A percentile compares a stretch with the other conserved stretches of the same genome.
Conservation (phyloP, 2,888 invertebrate species). For the Fragum fragum region DNA sequence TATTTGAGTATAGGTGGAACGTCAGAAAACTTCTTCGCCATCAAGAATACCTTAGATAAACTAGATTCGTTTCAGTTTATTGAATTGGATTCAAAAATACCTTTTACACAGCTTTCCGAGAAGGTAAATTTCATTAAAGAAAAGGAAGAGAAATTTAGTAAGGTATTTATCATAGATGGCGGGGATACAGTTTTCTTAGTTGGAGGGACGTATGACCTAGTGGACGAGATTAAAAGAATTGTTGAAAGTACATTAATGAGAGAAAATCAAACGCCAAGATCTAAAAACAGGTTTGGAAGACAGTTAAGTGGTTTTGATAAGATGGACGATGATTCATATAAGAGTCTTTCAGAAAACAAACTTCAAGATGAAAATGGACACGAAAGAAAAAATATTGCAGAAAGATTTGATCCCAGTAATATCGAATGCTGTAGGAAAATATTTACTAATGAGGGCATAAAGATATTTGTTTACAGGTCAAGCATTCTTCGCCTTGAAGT, state of each 20-base stretch:
- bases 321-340: too few species aligned
- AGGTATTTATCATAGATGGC: constrained; percentile 2
- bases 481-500: constrained; percentile 31
- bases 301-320: not conserved
- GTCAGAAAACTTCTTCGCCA: not conserved
- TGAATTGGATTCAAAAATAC: not conserved
- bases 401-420: not conserved
- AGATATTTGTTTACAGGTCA: constrained; percentile 18
- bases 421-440: not conserved
- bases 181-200: not conserved
- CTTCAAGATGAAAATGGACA: too few species aligned
- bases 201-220: not conserved
- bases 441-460: constrained; percentile 15
- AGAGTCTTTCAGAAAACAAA: too few species aligned
- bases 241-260: not conserved
- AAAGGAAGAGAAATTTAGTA: not conserved
- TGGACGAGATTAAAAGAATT: not conserved
- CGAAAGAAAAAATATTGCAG: not conserved
- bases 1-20: not conserved
- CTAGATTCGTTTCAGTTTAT: not conserved
- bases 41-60: not conserved
- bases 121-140: not conserved
- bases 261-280: not conserved
- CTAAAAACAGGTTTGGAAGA: not conserved
- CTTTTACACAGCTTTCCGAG: not conserved